phyloP scores from a whole-genome alignment of 2,113 vertebrate species.

The Hymenochirus boettgeri region DNA sequence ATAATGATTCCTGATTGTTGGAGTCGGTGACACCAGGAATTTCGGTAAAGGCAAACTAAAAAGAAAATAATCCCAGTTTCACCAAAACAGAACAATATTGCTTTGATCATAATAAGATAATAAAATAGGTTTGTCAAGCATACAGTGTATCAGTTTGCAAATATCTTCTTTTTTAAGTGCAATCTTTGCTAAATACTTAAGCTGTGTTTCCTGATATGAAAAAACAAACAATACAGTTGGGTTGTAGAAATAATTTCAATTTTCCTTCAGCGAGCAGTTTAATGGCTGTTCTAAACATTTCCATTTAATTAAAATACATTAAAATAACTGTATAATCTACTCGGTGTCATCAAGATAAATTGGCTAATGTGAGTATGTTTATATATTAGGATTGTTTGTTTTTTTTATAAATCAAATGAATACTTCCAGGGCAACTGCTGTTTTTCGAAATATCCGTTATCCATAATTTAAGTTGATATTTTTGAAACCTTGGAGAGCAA shows the following conservation, averaged over 20 bases:
- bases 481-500: too few relatives aligned
- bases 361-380: not conserved
- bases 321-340: conserved; percentile 1
- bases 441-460: too few relatives aligned
- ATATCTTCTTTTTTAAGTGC: not conserved
- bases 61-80: too few relatives aligned
- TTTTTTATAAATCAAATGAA: too few relatives aligned
- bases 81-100: too few relatives aligned
- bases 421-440: too few relatives aligned
- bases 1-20: too few relatives aligned
- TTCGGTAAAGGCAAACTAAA: too few relatives aligned
- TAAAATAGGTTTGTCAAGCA: not conserved
- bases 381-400: too few relatives aligned
- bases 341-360: not conserved
- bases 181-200: conserved; percentile 1
- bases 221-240: conserved; percentile 3
- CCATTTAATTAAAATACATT: conserved; percentile 25
- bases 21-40: too few relatives aligned
- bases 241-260: conserved; percentile 7
- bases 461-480: too few relatives aligned
- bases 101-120: too few relatives aligned
- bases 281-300: conserved; percentile 9
- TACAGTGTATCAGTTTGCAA: not conserved
- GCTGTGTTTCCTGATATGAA: conserved; percentile 9
- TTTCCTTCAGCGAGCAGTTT: conserved; percentile 2